Conservation (phyloP, 2,797 vertebrate genomes). For the Zalophus californianus region DNA sequence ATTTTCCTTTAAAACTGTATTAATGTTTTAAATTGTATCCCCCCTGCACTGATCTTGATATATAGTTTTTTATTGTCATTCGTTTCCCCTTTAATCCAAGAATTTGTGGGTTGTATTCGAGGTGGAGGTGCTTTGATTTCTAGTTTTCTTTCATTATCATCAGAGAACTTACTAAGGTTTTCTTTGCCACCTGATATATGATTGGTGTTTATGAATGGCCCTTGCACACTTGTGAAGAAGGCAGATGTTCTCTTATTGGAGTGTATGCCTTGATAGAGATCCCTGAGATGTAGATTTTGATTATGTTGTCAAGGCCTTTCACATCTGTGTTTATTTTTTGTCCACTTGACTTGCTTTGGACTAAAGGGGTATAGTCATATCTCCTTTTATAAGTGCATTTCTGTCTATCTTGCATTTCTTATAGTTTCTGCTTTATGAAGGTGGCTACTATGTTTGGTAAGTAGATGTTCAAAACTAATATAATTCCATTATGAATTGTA, state of each 20-base stretch:
- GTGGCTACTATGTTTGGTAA: background rate
- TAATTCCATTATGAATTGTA: conserved; percentile 30
- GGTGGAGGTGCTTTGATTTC: background rate
- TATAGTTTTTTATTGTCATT: background rate
- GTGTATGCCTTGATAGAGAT: background rate
- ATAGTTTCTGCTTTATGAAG: conserved; percentile 39
- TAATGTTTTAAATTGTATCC: background rate
- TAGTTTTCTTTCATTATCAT: background rate
- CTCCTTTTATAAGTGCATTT: background rate
- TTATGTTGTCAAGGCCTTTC: background rate
- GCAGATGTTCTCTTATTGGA: background rate
- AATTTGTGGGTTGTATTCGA: background rate
- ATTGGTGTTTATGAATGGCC: background rate
- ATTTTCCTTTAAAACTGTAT: conserved; percentile 1
- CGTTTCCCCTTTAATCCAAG: background rate
- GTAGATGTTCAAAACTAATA: conserved; percentile 1
- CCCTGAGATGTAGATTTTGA: background rate
- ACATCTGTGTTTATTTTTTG: background rate
- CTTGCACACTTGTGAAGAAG: background rate
- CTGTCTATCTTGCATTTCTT: background rate
- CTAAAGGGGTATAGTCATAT: background rate
- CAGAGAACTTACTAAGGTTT: background rate
- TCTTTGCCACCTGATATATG: background rate
- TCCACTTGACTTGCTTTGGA: background rate
- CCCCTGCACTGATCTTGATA: background rate